These are phyloP conservation scores for Phataginus tricuspis DNA, from an alignment of 2,797 vertebrate species.

Conservation along the genomic window DNA sequence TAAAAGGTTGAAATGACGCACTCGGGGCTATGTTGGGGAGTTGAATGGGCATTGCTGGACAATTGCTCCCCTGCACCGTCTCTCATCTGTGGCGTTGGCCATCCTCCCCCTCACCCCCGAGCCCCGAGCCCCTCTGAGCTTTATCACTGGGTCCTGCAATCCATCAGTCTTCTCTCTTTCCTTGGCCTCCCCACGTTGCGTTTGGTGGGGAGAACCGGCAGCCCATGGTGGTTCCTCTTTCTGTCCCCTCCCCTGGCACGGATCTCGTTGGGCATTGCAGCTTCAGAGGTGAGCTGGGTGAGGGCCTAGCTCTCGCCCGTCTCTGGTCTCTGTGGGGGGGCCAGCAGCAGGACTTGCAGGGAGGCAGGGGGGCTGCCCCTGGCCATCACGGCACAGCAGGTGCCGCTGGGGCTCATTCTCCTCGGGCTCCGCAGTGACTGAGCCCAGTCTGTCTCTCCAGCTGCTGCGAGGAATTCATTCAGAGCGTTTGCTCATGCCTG, in stretches of 20 bases:
- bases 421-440: background rate
- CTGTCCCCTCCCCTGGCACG: background rate
- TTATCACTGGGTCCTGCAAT: background rate
- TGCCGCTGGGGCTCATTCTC: background rate
- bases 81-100: background rate
- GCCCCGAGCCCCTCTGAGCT: background rate
- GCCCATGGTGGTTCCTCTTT: background rate
- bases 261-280: rapidly evolving
- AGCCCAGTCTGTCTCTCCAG: background rate
- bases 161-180: background rate
- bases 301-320: background rate
- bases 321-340: background rate
- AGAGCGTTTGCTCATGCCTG: background rate
- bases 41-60: background rate
- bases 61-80: rapidly evolving
- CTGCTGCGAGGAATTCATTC: background rate
- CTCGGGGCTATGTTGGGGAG: background rate
- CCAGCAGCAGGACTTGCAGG: background rate
- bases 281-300: background rate
- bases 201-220: background rate
- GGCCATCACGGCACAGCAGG: background rate
- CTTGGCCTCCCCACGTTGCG: too few relatives aligned
- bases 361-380: background rate
- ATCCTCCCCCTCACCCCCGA: background rate
- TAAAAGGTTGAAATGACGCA: background rate